Base-by-base conservation (phyloP, 92 coral and sea anemone species). In the Metridium senile region DNA sequence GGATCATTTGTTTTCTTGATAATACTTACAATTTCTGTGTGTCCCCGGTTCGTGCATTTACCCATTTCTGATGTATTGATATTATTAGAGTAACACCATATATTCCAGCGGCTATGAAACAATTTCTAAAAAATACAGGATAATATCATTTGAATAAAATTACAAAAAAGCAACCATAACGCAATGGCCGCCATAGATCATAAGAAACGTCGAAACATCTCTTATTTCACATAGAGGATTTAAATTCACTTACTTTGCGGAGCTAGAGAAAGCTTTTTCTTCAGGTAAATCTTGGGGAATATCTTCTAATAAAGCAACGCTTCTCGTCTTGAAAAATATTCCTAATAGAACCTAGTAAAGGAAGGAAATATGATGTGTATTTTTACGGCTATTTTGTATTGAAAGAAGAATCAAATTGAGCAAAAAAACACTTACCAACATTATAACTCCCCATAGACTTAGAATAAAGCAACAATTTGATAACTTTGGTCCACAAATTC, bases 401-500 rank as follows among this genome's bases (percentile, higher is more conserved):
- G 8, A 39, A 4, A 39, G 13, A 39, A 4, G 13, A 52, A 10
- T 69, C 34, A 19, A 65, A 53, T 49, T 17, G 13, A 26, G 43
- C 6, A 6, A 25, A 4, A 22, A n/a, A 58, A 56, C 22, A 71
- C 98, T 49, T 76, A 94, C 98, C 98, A 94, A 51, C 98, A 94
- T 92, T 74, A 95, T 74, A 51, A 92, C 87, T 49, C 99, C 99
- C 99, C 99, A 95, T 79, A 95, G 74, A 70, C 99, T 95, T 77
- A 95, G 76, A 59, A 95, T 70, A 78, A 92, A 92, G 78, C 97
- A 95, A 75, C 93, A 92, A 54, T 83, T 95, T 33, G 99, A 90
- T 33, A 95, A 39, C 70, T 95, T 95, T 26, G 99, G 97, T 33
- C 97, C 97, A 85, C 97, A 92, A 83, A 95, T 74, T 76, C 88